phyloP scores from a whole-genome alignment of 2,888 invertebrate genomes.

The Tridacna crocea region DNA sequence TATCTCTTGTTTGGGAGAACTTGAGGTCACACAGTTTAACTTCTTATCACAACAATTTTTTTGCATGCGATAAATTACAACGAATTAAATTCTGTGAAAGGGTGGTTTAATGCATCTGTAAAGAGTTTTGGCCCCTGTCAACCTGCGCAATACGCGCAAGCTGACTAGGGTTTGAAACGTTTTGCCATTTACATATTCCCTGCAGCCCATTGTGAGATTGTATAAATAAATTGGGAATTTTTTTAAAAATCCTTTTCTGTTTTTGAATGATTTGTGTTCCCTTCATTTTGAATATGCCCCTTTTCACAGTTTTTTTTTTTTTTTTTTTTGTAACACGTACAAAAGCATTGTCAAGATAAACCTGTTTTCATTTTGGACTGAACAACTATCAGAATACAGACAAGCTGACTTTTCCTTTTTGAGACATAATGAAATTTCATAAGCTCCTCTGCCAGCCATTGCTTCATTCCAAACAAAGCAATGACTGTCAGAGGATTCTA shows the following conservation, averaged over 20 bases:
- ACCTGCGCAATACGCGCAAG: too few species aligned
- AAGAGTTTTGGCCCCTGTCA: too few species aligned
- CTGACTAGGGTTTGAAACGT: too few species aligned
- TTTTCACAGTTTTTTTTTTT: slow-evolving; percentile 10
- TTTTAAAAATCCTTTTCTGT: neutral
- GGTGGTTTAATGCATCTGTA: too few species aligned
- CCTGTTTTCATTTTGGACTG: slow-evolving; percentile 23
- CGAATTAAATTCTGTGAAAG: too few species aligned
- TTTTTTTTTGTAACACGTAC: slow-evolving; percentile 6
- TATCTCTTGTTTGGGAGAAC: too few species aligned
- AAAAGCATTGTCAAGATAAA: slow-evolving; percentile 26
- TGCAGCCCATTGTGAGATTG: slow-evolving; percentile 22
- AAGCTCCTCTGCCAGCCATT: slow-evolving; percentile 11
- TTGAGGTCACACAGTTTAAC: too few species aligned
- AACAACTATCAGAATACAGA: slow-evolving; percentile 21
- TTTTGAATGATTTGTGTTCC: slow-evolving; percentile 7
- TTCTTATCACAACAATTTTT: too few species aligned
- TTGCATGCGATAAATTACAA: too few species aligned
- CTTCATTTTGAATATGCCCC: slow-evolving; percentile 27
- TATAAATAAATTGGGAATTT: slow-evolving; percentile 8
- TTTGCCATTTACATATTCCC: too few species aligned
- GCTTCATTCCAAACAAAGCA: slow-evolving; percentile 44
- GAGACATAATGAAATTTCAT: slow-evolving; percentile 21
- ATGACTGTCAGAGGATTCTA: slow-evolving; percentile 16
- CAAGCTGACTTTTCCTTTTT: slow-evolving; percentile 6